phyloP scores from a whole-genome alignment of 2,797 vertebrate species.

The Lepus townsendii region DNA sequence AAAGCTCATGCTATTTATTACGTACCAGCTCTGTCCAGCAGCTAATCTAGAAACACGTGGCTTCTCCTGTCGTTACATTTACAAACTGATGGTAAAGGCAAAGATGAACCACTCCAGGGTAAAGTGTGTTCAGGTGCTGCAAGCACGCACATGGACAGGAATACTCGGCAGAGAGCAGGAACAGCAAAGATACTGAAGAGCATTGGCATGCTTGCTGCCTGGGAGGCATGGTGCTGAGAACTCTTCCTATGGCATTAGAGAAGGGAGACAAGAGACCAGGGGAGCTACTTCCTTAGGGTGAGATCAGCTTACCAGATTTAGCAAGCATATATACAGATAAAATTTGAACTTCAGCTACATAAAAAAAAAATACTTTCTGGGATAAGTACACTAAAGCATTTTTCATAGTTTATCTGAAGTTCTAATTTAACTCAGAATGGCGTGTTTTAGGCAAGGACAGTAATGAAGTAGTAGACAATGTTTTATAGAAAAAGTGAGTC shows the following conservation, averaged over 20 bases:
- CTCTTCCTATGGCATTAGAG: background rate
- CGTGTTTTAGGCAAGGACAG: background rate
- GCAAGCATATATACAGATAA: background rate
- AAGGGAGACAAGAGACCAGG: background rate
- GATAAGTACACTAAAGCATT: background rate
- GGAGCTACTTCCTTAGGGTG: background rate
- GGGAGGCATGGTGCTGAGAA: background rate
- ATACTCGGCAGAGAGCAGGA: background rate
- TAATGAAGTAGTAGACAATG: background rate
- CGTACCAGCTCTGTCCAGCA: background rate
- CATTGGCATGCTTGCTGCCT: background rate
- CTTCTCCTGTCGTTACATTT: background rate
- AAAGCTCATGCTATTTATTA: background rate
- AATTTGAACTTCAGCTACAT: constrained; percentile 8
- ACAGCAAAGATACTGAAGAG: background rate
- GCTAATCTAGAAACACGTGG: background rate
- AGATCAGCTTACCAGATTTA: background rate
- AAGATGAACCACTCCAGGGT: background rate
- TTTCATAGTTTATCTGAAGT: constrained; percentile 11
- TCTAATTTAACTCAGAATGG: background rate
- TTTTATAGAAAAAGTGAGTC: background rate
- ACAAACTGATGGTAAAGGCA: background rate
- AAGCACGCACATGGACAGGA: too few species aligned
- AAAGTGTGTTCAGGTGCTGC: background rate
- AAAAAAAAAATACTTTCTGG: background rate